phyloP scores from a whole-genome alignment of 2,113 vertebrate species.

The Ochotona princeps region DNA sequence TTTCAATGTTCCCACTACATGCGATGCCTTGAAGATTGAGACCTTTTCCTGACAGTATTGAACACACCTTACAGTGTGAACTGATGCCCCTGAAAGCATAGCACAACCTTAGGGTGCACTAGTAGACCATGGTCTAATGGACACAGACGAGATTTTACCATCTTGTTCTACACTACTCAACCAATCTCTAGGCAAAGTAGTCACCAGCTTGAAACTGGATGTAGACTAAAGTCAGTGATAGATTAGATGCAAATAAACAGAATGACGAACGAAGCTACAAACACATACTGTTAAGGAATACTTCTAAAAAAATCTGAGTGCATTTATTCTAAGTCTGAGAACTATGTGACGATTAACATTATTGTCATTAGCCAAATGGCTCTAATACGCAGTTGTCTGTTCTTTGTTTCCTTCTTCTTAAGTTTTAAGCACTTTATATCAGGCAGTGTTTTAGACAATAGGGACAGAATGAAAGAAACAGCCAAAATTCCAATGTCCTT shows the following conservation, averaged over 20 bases:
- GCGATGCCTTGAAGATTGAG: not conserved
- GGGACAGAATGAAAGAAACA: not conserved
- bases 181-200: not conserved
- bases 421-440: not conserved
- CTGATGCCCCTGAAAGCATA: not conserved
- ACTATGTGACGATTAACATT: not conserved
- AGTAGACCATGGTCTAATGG: not conserved
- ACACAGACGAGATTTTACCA: not conserved
- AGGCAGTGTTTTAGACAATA: not conserved
- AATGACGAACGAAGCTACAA: not conserved
- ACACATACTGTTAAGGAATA: not conserved
- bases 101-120: not conserved
- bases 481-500: slow-evolving; percentile 22
- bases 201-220: not conserved
- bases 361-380: not conserved
- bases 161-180: not conserved
- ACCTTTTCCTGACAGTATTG: not conserved
- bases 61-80: not conserved
- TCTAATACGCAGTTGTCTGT: not conserved
- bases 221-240: not conserved
- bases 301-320: not conserved
- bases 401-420: slow-evolving; percentile 36
- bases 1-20: not conserved
- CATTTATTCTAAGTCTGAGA: slow-evolving; percentile 30
- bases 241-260: not conserved